Base-by-base conservation (phyloP, 1,140 invertebrate species). In the Orchesella cincta region DNA sequence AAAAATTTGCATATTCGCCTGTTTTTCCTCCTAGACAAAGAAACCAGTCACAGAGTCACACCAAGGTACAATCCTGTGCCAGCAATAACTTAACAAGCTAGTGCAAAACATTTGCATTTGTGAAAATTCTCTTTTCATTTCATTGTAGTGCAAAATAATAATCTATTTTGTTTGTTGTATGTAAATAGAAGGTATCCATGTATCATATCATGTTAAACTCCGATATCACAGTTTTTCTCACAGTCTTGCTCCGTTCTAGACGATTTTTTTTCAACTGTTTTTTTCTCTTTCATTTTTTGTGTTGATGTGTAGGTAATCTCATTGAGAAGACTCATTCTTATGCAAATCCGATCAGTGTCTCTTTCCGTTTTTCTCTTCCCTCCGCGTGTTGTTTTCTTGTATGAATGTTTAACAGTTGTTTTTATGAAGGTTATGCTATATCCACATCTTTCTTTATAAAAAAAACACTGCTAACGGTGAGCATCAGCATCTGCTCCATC, bases 311-410 rank as follows among this genome's bases (percentile, higher is more conserved):
- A 67, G 26, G 62, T 67, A 67, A 67, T 67, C 62, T 67, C 62
- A 67, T 67, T 67, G 62, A 67, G 62, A 67, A 67, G 28, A 23
- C 31, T 67, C 62, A 67, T 67, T 67, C 62, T 67, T 67, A 67
- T 67, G 62, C 62, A 67, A 67, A 67, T 67, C 62, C 8, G 62
- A 67, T 67, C 62, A 33, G 62, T 67, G 62, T 29, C 62, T 67
- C 28, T 33, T 67, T 67, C 12, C 2, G 31, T 67, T 29, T 67
- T 67, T 67, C 39, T 33, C 14, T 8, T n/a, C 14, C 12, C 3
- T 26, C 12, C n/a, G 23, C 26, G 62, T 67, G 2, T 67, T 33
- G 62, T 67, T 67, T 29, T 67, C 62, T 18, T 67, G 62, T 31
- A 67, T 67, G 14, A 12, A 67, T 31, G 14, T 67, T 67, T 67